phyloP scores from a whole-genome alignment of 1,140 invertebrate species.

The Brachionus sp. region DNA sequence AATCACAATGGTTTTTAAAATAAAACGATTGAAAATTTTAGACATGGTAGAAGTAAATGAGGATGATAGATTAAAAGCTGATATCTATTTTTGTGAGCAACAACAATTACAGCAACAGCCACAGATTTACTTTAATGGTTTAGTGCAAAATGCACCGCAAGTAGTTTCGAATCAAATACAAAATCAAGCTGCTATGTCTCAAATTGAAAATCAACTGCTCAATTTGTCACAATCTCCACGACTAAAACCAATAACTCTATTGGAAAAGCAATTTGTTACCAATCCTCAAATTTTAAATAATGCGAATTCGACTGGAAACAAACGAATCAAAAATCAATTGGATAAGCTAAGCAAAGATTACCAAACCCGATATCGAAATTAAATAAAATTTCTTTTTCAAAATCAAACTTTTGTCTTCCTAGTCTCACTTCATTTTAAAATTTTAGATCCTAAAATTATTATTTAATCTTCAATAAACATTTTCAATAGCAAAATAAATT shows the following conservation, averaged over 20 bases:
- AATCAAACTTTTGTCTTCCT: not conserved
- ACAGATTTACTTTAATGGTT: conserved; percentile 35
- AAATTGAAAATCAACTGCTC: conserved; percentile 7
- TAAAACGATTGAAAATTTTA: conserved; percentile 55
- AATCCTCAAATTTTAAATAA: conserved; percentile 37
- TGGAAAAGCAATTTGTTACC: conserved; percentile 20
- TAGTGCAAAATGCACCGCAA: conserved; percentile 45
- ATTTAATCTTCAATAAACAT: not conserved
- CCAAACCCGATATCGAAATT: conserved; percentile 24
- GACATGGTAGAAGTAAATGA: conserved; percentile 58
- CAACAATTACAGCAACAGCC: conserved; percentile 48
- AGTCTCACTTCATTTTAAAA: not conserved
- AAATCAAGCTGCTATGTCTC: conserved; percentile 5
- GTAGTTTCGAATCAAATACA: conserved; percentile 17
- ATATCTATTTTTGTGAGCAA: conserved; percentile 57
- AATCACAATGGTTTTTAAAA: conserved; percentile 53
- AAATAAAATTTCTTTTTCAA: not conserved
- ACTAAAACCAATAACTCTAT: conserved; percentile 14
- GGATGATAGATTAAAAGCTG: conserved; percentile 56
- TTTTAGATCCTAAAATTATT: not conserved
- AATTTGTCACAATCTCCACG: conserved; percentile 43
- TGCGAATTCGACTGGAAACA: not conserved
- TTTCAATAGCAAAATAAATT: no score
- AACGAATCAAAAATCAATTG: conserved; percentile 15
- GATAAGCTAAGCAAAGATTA: conserved; percentile 28